Conservation (phyloP, 1,140 invertebrate species). For the Dufourea novaeangliae region DNA sequence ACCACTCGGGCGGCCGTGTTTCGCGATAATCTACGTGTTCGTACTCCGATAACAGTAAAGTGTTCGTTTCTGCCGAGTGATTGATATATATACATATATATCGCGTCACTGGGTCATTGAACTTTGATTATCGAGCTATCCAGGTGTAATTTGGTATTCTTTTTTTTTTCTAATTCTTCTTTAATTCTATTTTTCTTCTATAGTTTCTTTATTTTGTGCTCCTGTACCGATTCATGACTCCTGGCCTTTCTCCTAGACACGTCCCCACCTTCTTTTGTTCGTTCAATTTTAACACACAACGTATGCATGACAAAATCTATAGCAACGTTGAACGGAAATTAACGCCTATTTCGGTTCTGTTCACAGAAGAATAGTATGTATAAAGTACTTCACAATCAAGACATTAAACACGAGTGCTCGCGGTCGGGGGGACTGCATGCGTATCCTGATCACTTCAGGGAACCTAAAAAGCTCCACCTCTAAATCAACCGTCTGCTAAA, state of each 20-base stretch:
- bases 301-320: too few species aligned
- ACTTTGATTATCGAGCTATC: neutral
- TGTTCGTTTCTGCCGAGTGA: neutral
- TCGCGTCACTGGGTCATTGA: neutral
- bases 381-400: constrained; percentile 74
- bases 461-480: constrained; percentile 62
- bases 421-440: constrained; percentile 76
- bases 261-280: too few species aligned
- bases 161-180: too few species aligned
- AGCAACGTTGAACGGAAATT: too few species aligned
- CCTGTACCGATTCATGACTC: too few species aligned
- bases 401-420: constrained; percentile 77
- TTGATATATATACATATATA: too few species aligned
- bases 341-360: constrained; percentile 35
- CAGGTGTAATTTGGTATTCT: neutral
- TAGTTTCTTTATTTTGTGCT: too few species aligned
- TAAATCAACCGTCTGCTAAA: constrained; percentile 55
- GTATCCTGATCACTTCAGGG: constrained; percentile 79
- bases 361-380: constrained; percentile 79
- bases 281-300: too few species aligned
- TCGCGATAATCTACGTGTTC: neutral
- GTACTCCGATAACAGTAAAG: neutral
- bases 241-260: too few species aligned
- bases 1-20: neutral
- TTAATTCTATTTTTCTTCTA: too few species aligned